Conservation (phyloP, 2,888 invertebrate genomes). For the Idaea biselata region DNA sequence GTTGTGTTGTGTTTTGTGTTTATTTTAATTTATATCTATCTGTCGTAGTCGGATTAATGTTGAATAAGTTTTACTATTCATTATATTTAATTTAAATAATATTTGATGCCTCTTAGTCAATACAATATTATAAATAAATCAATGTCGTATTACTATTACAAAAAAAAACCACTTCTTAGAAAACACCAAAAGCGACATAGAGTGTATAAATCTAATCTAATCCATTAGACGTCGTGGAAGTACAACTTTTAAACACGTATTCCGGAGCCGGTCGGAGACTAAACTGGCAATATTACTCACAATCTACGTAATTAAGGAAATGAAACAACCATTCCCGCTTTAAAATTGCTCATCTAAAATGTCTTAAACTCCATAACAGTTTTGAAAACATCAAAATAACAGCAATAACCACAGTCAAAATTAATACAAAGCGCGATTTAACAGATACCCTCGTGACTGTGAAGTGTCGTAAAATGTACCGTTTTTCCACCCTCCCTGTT, state of each 20-base stretch:
- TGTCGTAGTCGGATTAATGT: neutral
- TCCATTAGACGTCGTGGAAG: conserved; percentile 11
- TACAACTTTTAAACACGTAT: conserved; percentile 13
- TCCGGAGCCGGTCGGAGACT: conserved; percentile 1
- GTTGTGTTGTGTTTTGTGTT: conserved; percentile 20
- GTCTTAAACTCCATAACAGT: conserved; percentile 40
- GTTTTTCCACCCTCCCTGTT: conserved; percentile 50
- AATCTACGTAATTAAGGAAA: conserved; percentile 52
- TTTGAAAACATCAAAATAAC: conserved; percentile 53
- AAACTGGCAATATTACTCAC: conserved; percentile 16
- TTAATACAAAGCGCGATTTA: conserved; percentile 68
- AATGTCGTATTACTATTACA: neutral
- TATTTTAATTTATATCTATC: conserved; percentile 14
- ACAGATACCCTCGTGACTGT: conserved; percentile 49
- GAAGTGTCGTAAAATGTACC: conserved; percentile 59
- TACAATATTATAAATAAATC: neutral
- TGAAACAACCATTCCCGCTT: conserved; percentile 48
- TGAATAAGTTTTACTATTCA: neutral
- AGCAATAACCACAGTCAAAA: conserved; percentile 64
- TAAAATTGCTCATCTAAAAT: conserved; percentile 29
- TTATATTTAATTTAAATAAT: neutral
- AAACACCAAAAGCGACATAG: neutral
- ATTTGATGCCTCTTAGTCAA: neutral
- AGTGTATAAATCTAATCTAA: neutral
- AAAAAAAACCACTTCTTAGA: neutral